These are phyloP conservation scores for Lepidurus packardi DNA, from an alignment of 1,140 invertebrate species.

Conservation along the genomic window DNA sequence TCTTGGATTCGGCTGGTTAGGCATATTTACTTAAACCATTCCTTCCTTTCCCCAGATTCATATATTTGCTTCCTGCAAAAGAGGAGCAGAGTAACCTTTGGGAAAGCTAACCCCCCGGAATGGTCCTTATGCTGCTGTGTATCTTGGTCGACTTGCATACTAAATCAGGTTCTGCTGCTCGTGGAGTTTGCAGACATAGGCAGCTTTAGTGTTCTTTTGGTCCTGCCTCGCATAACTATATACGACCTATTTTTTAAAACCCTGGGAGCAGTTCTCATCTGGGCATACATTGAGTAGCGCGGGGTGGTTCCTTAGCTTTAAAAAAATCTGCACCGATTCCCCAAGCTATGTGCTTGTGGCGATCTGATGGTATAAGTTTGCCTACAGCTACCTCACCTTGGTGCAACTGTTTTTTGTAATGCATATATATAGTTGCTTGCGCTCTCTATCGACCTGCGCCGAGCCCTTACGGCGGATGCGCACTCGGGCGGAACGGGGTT, in stretches of 20 bases:
- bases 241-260: not conserved
- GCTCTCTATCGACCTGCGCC: constrained; percentile 8
- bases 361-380: not conserved
- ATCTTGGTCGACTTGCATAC: constrained; percentile 1
- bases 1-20: not conserved
- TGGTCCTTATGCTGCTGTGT: not conserved
- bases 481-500: not conserved
- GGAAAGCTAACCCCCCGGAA: not conserved
- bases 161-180: not conserved
- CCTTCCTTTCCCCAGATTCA: not conserved
- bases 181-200: not conserved
- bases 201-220: not conserved
- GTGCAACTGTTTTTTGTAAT: not conserved
- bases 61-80: not conserved
- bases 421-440: not conserved
- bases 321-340: not conserved
- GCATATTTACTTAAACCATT: constrained; percentile 10
- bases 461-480: constrained; percentile 20
- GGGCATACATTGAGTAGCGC: not conserved
- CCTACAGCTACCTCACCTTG: not conserved
- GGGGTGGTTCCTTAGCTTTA: not conserved
- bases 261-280: not conserved
- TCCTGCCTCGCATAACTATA: not conserved
- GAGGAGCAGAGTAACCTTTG: not conserved
- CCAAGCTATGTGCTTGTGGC: not conserved